Conservation (phyloP, 2,888 invertebrate species). For the Willowsia nigromaculata region DNA sequence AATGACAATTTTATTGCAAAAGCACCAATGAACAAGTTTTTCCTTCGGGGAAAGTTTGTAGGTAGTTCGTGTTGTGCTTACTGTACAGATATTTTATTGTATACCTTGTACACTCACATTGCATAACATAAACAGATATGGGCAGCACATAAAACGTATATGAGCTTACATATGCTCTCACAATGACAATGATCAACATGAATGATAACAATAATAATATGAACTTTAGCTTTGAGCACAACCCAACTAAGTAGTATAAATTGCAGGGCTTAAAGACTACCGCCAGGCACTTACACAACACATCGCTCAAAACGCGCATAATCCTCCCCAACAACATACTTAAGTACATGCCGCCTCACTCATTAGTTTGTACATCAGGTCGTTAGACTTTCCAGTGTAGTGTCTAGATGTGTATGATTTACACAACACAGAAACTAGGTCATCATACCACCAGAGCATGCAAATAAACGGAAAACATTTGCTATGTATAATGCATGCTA, state of each 20-base stretch:
- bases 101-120: not conserved
- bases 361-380: not conserved
- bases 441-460: not conserved
- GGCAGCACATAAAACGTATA: not conserved
- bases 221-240: conserved; percentile 22
- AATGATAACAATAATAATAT: conserved; percentile 24
- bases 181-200: conserved; percentile 22
- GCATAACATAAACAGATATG: not conserved
- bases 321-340: conserved; percentile 12
- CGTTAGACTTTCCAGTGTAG: not conserved
- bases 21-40: not conserved
- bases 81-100: not conserved
- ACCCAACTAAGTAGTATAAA: conserved; percentile 9
- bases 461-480: not conserved
- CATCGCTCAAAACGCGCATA: not conserved
- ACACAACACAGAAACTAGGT: not conserved
- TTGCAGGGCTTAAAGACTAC: not conserved
- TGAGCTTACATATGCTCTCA: not conserved
- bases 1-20: conserved; percentile 55
- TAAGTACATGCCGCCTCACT: not conserved
- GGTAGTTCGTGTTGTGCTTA: not conserved
- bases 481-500: not conserved
- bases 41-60: not conserved
- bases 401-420: not conserved
- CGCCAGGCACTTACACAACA: not conserved